Base-by-base conservation (phyloP, 2,888 invertebrate genomes). In the Meganola albula region DNA sequence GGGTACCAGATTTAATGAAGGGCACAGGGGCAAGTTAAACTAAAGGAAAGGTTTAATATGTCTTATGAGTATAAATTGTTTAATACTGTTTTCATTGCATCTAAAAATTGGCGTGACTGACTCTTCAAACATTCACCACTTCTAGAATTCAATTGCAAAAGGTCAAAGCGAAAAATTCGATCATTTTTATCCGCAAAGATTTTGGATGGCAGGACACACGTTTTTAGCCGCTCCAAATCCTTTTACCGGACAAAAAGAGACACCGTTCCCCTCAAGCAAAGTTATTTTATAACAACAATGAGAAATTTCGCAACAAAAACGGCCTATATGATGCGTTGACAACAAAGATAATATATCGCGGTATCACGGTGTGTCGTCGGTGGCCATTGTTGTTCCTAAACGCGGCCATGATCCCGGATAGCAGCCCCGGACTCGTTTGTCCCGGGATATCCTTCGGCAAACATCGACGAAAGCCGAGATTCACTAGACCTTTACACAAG, bases 371-470 rank as follows among this genome's bases (percentile, higher is more conserved):
- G 62, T n/a, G n/a, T n/a, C 66, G 68, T 71, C 68, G 71, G 68
- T 67, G 68, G 72, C 72, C 61, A 75, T 80, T 82, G 78, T 79
- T 75, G 73, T 66, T 65, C 63, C 67, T 75, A 75, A 75, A 74
- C 72, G 61, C 61, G 63, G 62, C 71, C 71, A 56, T 74, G 76
- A 79, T 79, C 79, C 73, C 63, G 68, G 72, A 72, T 76, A 68
- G 67, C 60, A 63, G 63, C 59, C 52, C 64, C 62, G 63, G 56
- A 53, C 75, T 80, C 78, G 80, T 82, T 83, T 83, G 82, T 83
- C 77, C 72, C 74, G 74, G 74, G 68, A 76, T 76, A 77, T 78
- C 78, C 83, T 72, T 76, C 67, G 69, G 78, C 76, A 84, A 83
- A 83, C 82, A 80, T 72, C 73, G 72, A 61, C 75, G 68, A 66